Conservation (phyloP, 1,140 invertebrate genomes). For the Ceratoteleas bidentatus region DNA sequence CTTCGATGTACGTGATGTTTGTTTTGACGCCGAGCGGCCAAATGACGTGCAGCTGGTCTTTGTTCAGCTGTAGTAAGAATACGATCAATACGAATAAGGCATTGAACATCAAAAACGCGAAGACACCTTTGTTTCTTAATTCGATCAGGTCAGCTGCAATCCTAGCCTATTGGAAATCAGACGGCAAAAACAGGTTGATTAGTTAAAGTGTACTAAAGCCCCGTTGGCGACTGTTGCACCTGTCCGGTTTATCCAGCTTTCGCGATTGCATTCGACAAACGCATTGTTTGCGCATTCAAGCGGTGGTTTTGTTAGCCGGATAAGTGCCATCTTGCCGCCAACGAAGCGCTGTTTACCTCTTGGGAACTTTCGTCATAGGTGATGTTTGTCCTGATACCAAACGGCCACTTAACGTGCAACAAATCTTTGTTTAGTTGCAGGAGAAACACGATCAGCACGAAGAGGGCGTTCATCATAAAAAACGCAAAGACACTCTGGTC, state of each 20-base stretch:
- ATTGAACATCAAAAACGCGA: constrained; percentile 99
- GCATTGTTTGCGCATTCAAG: constrained; percentile 33
- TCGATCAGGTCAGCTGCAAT: constrained; percentile 94
- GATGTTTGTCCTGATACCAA: constrained; percentile 96
- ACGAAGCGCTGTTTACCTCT: constrained; percentile 88
- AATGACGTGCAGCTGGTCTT: constrained; percentile 96
- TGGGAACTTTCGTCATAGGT: constrained; percentile 92
- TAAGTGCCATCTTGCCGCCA: constrained; percentile 57
- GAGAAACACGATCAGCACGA: constrained; percentile 98
- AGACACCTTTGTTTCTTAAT: constrained; percentile 97
- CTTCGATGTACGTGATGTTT: constrained; percentile 95
- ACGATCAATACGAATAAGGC: constrained; percentile 99
- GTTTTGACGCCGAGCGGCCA: constrained; percentile 97
- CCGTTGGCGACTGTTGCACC: constrained; percentile 56
- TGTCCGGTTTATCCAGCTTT: constrained; percentile 20
- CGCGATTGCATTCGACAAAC: constrained; percentile 25
- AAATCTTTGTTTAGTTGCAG: constrained; percentile 98
- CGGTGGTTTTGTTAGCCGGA: no score
- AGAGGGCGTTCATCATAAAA: constrained; percentile 98
- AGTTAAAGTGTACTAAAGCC: constrained; percentile 61
- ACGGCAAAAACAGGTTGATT: constrained; percentile 58
- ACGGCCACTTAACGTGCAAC: constrained; percentile 95
- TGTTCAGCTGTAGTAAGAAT: constrained; percentile 98
- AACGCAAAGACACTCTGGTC: constrained; percentile 97
- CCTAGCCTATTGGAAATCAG: constrained; percentile 85